Percentiles rank a stretch among this genome's conserved stretches.
These are phyloP conservation scores for Lamellibrachia satsuma DNA, from an alignment of 2,888 invertebrate species.

Conservation along the genomic window DNA sequence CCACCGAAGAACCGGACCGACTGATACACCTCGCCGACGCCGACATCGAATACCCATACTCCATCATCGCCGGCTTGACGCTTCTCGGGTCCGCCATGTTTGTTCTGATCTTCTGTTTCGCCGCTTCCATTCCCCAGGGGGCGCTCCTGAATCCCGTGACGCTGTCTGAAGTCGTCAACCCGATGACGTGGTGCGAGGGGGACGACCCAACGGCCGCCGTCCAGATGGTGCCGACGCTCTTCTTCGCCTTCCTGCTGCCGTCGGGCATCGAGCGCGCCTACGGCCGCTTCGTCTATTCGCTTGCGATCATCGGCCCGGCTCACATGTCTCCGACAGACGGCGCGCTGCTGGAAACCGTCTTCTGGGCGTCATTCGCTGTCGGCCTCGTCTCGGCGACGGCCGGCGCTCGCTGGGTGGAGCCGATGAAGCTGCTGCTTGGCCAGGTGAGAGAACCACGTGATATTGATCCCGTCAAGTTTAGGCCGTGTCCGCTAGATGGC, in stretches of 20 bases:
- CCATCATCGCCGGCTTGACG: slow-evolving; percentile 22
- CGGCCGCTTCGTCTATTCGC: not conserved
- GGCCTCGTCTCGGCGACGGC: not conserved
- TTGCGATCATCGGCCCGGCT: not conserved
- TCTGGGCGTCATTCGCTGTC: not conserved
- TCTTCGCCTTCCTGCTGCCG: not conserved
- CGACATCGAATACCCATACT: slow-evolving; percentile 22
- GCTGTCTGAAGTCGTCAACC: not conserved
- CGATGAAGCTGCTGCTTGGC: not conserved
- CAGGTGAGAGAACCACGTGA: not conserved
- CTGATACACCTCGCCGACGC: not conserved
- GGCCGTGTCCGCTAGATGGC: no score
- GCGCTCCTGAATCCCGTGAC: not conserved
- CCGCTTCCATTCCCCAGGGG: not conserved
- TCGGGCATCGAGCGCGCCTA: not conserved
- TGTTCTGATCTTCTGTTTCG: not conserved
- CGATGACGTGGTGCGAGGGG: not conserved
- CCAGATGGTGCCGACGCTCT: slow-evolving; percentile 6
- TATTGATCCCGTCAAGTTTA: not conserved
- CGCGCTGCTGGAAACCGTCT: not conserved
- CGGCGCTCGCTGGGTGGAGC: not conserved
- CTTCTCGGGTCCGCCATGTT: not conserved
- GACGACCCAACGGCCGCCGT: not conserved
- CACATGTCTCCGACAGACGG: not conserved
- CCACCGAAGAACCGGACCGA: not conserved